phyloP scores from a whole-genome alignment of 2,113 vertebrate genomes.

The Ondatra zibethicus region DNA sequence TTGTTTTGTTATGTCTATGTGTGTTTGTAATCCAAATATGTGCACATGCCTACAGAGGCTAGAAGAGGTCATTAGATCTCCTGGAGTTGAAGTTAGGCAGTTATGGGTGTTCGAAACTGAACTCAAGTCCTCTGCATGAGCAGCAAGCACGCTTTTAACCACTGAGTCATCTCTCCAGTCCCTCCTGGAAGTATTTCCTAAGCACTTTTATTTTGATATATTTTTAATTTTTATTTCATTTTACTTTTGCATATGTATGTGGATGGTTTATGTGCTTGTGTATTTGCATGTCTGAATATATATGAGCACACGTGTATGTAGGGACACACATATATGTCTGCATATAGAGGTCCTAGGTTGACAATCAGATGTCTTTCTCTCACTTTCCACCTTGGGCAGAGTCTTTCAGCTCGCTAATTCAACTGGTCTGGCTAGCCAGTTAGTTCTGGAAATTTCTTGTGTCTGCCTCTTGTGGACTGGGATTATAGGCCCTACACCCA shows the following conservation, averaged over 20 bases:
- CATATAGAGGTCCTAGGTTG: neutral
- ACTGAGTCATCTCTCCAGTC: neutral
- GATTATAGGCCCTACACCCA: neutral
- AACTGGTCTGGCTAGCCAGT: neutral
- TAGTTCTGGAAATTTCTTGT: neutral
- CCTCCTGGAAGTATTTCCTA: slow-evolving; percentile 7
- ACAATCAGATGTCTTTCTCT: neutral
- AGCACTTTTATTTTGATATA: neutral
- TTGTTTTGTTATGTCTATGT: neutral
- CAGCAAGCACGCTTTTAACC: neutral
- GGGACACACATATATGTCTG: neutral
- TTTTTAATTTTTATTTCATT: neutral
- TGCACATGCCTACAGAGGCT: neutral
- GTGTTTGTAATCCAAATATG: neutral
- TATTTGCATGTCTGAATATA: neutral
- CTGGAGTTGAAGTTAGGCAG: neutral
- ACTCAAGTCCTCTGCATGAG: neutral
- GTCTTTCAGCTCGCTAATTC: neutral
- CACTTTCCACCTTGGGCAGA: neutral
- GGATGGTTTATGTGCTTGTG: neutral
- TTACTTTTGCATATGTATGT: neutral
- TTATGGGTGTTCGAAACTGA: neutral
- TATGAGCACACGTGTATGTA: neutral
- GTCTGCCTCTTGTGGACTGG: neutral
- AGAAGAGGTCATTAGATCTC: neutral